Evolutionary conservation across 2,888 invertebrate genomes (phyloP).

Genomic region (Eilema depressum): DNA sequence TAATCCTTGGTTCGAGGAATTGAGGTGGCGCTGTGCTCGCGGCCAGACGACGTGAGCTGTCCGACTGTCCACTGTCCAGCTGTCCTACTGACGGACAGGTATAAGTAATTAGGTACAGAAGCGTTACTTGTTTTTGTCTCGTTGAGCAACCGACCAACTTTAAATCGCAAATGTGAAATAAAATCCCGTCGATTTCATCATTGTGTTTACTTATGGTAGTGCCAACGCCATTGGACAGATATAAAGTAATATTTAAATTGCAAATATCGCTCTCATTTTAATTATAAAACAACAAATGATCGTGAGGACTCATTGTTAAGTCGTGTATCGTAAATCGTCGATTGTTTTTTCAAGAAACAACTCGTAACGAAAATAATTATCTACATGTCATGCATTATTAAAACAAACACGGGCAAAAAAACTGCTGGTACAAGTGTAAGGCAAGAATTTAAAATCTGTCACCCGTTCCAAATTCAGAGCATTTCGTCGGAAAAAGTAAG

Average conservation of each 20-base stretch:
- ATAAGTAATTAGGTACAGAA: conserved; percentile 65
- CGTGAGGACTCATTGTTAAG: conserved; percentile 36
- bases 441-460: conserved; percentile 86
- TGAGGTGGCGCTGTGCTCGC: conserved; percentile 64
- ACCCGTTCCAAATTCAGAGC: conserved; percentile 82
- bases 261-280: conserved; percentile 49
- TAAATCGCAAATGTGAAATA: conserved; percentile 58
- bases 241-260: conserved; percentile 55
- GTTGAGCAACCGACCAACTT: conserved; percentile 44
- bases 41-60: conserved; percentile 49
- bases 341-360: conserved; percentile 61
- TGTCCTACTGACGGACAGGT: conserved; percentile 65
- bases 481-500: conserved; percentile 75
- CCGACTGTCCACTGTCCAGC: conserved; percentile 38
- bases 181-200: conserved; percentile 56
- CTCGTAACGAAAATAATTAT: conserved; percentile 76
- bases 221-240: conserved; percentile 48
- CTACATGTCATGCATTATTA: conserved; percentile 83
- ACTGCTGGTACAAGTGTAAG: conserved; percentile 80
- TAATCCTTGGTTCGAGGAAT: conserved; percentile 76
- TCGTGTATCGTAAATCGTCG: conserved; percentile 66
- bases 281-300: conserved; percentile 54
- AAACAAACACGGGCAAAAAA: conserved; percentile 74
- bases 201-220: conserved; percentile 46
- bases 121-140: conserved; percentile 60